Base-by-base conservation (phyloP, 2,888 invertebrate species). In the Rhagonycha fulva region DNA sequence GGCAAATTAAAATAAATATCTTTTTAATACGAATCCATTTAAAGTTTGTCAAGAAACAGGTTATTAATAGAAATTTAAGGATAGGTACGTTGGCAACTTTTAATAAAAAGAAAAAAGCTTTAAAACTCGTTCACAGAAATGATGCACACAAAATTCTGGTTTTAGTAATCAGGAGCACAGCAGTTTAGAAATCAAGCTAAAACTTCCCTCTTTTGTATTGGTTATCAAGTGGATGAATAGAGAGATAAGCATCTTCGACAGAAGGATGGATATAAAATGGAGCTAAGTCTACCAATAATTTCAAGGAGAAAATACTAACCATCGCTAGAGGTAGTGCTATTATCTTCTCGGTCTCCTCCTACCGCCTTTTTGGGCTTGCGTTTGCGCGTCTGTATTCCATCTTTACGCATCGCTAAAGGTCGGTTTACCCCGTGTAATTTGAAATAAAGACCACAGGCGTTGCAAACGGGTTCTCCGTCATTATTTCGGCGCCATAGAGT, bases 401-500 rank as follows among this genome's bases (percentile, higher is more conserved):
- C 98, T 87, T 98, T 98, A 81, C 97, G 93, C 98, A 98, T 98
- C 19, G 97, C 96, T 84, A 96, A 87, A 2, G 98, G 98, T 80
- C 98, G 89, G 88, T 96, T 96, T 74, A 97, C 96, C 78, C 96
- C 96, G 88, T 98, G 98, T 80, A 98, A 91, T 88, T 98, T 98
- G 89, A 94, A 98, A 90, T 98, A 98, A 70, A 98, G 92, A 0
- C 98, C 98, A 88, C 98, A 98, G 12, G 98, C 98, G 90, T 99
- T 98, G 90, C 99, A 99, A 62, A 99, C 99, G 0, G 99, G 98
- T 88, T 99, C 98, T 68, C 99, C 99, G 86, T 98, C 97, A 89
- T 97, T 95, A 90, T 99, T 99, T 81, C 99, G 93, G 74, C 99
- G 91, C 99, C 99, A 99, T 72, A 99, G 91, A 23, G 99, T 99